These are phyloP conservation scores for Macquaria australasica DNA, from an alignment of 2,113 vertebrate species.

Conservation along the genomic window DNA sequence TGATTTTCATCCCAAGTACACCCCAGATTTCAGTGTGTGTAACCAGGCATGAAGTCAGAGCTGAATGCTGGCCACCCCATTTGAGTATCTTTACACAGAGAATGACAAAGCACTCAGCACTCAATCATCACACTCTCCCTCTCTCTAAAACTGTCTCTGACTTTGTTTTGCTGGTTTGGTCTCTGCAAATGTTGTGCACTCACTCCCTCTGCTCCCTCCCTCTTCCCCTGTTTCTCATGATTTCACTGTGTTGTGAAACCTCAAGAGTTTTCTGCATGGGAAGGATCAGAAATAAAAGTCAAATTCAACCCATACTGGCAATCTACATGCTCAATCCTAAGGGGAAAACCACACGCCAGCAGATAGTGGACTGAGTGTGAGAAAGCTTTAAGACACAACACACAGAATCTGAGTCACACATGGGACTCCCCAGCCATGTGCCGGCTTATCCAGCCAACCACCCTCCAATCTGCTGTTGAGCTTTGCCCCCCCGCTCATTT, in stretches of 20 bases:
- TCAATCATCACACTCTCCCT: slow-evolving; percentile 40
- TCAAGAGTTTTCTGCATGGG: slow-evolving; percentile 12
- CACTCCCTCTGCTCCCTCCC: neutral
- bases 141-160: slow-evolving; percentile 31
- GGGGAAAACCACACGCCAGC: slow-evolving; percentile 15
- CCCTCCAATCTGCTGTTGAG: slow-evolving; percentile 60
- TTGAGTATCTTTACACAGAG: slow-evolving; percentile 35
- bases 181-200: neutral
- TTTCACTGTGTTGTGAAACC: slow-evolving; percentile 41
- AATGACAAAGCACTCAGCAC: slow-evolving; percentile 56
- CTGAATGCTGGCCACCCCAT: slow-evolving; percentile 52
- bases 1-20: slow-evolving; percentile 53
- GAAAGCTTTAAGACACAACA: slow-evolving; percentile 49
- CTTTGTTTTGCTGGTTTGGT: slow-evolving; percentile 31
- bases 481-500: slow-evolving; percentile 48
- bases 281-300: slow-evolving; percentile 11
- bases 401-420: slow-evolving; percentile 43
- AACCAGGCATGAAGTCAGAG: slow-evolving; percentile 68
- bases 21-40: slow-evolving; percentile 63
- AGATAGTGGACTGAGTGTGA: slow-evolving; percentile 45
- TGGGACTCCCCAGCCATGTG: slow-evolving; percentile 41
- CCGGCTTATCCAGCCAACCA: slow-evolving; percentile 43
- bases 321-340: neutral
- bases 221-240: slow-evolving; percentile 23
- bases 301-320: neutral